Percentiles rank a stretch among this genome's conserved stretches.
phyloP scores from a whole-genome alignment of 2,888 invertebrate species.

The Torymus auratus region DNA sequence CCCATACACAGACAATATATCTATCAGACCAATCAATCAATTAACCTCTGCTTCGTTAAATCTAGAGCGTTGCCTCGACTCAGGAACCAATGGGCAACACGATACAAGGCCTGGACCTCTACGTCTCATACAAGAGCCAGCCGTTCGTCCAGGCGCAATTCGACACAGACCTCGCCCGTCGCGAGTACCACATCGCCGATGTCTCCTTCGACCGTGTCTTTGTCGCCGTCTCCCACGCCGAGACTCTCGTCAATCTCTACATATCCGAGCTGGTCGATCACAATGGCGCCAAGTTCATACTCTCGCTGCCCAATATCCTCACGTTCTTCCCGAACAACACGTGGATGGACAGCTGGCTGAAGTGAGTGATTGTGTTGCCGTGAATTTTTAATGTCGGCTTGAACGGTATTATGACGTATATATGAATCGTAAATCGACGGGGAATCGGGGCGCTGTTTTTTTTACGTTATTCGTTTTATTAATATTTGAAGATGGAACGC shows the following conservation, averaged over 20 bases:
- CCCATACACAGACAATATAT: no score
- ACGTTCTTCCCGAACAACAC: constrained; percentile 90
- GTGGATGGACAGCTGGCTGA: constrained; percentile 89
- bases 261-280: constrained; percentile 85
- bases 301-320: constrained; percentile 88
- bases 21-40: no score
- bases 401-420: background rate
- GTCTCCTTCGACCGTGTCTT: constrained; percentile 88
- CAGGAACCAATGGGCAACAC: constrained; percentile 56
- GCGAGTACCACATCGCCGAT: constrained; percentile 89
- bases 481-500: no score
- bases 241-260: constrained; percentile 86
- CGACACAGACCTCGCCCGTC: constrained; percentile 80
- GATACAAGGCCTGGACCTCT: constrained; percentile 80
- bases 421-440: background rate
- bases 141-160: constrained; percentile 86
- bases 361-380: constrained; percentile 78
- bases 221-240: constrained; percentile 88
- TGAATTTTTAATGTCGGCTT: background rate
- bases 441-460: background rate
- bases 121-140: constrained; percentile 86
- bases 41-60: no score
- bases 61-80: no score
- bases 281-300: constrained; percentile 82
- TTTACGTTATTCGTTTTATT: no score